Conservation (phyloP, 2,113 vertebrate genomes). For the Nansenia antarctica region DNA sequence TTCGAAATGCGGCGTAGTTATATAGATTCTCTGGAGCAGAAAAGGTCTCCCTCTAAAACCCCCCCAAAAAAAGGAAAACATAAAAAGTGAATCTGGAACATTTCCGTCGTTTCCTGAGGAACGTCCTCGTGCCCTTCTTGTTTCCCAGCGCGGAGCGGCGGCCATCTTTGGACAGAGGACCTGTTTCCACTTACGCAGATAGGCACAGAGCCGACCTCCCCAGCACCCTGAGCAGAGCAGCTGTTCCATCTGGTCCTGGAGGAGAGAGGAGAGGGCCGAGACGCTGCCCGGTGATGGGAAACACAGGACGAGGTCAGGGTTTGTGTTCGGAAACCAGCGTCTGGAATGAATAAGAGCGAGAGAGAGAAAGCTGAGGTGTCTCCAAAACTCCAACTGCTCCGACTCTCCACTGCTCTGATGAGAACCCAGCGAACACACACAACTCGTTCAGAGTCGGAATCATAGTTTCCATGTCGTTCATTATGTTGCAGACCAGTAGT, state of each 20-base stretch:
- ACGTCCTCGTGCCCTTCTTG: background rate
- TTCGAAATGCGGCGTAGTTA: too few species aligned
- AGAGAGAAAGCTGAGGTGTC: background rate
- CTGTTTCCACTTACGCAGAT: background rate
- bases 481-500: too few species aligned
- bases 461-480: background rate
- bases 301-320: background rate
- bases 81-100: background rate
- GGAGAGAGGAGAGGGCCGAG: background rate
- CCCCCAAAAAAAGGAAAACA: too few species aligned
- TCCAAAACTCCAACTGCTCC: background rate
- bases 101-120: background rate
- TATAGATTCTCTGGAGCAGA: too few species aligned
- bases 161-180: background rate
- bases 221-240: background rate
- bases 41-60: too few species aligned
- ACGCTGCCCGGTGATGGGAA: background rate
- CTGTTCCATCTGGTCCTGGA: background rate
- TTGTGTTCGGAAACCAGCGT: constrained; percentile 4
- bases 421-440: background rate
- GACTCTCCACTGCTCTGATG: background rate
- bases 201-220: background rate
- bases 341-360: constrained; percentile 1
- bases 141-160: too few species aligned
- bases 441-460: background rate